Conservation (phyloP, 2,888 invertebrate species). For the Leptothorax acervorum region DNA sequence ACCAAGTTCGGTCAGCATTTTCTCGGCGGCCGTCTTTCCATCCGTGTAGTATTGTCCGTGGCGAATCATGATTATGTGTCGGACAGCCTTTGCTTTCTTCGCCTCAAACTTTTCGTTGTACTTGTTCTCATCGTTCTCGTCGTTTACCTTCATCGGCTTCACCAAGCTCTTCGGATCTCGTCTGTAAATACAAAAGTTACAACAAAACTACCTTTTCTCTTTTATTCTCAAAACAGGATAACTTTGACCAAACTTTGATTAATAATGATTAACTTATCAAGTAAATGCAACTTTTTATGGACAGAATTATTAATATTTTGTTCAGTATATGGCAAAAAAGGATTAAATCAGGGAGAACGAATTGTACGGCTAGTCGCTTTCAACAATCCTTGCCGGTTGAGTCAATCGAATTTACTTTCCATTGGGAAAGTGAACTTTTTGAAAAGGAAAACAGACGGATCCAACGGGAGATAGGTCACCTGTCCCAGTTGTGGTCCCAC, state of each 20-base stretch:
- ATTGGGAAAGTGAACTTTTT: no score
- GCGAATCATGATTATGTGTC: slow-evolving; percentile 96
- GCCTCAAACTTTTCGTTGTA: slow-evolving; percentile 90
- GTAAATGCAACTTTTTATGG: neutral
- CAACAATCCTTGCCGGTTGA: no score
- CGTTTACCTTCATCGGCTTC: slow-evolving; percentile 87
- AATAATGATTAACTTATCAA: neutral
- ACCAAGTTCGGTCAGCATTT: slow-evolving; percentile 93
- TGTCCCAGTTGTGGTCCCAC: slow-evolving; percentile 97
- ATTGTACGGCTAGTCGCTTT: no score
- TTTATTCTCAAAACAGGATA: neutral
- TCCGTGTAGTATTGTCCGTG: slow-evolving; percentile 97
- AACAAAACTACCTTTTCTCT: neutral
- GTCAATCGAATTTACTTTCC: no score
- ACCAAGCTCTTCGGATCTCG: slow-evolving; percentile 91
- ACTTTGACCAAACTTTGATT: neutral
- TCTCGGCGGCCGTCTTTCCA: slow-evolving; percentile 90
- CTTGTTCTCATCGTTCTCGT: slow-evolving; percentile 89
- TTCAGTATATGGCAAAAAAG: no score
- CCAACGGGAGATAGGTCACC: slow-evolving; percentile 86
- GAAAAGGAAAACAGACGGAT: neutral
- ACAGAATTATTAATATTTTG: no score
- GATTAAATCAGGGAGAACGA: no score
- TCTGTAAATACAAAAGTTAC: slow-evolving; percentile 85
- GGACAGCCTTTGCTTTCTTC: slow-evolving; percentile 88